These are phyloP conservation scores for Plectrocnemia conspersa DNA, from an alignment of 1,140 invertebrate species.

Conservation along the genomic window DNA sequence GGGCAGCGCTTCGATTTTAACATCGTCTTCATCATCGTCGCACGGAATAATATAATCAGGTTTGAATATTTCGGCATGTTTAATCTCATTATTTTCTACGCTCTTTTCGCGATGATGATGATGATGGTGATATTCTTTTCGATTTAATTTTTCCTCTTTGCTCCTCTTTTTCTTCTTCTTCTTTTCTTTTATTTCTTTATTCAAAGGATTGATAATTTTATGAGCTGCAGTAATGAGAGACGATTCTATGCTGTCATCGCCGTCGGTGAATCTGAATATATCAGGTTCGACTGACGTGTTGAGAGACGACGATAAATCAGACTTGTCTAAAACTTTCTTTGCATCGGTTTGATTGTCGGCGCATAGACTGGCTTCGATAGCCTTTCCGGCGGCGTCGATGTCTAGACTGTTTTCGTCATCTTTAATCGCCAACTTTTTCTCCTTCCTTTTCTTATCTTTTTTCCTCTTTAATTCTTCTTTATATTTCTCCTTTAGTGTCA, in stretches of 20 bases:
- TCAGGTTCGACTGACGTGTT: slow-evolving; percentile 46
- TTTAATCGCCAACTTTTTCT: slow-evolving; percentile 49
- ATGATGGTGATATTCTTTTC: slow-evolving; percentile 64
- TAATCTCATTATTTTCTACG: slow-evolving; percentile 25
- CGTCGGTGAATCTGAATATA: slow-evolving; percentile 56
- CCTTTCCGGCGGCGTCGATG: slow-evolving; percentile 71
- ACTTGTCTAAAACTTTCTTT: slow-evolving; percentile 39
- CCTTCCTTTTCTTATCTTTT: slow-evolving; percentile 69
- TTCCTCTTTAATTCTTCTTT: slow-evolving; percentile 55
- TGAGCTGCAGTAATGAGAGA: slow-evolving; percentile 41
- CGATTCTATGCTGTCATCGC: slow-evolving; percentile 49
- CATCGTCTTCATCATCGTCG: slow-evolving; percentile 36
- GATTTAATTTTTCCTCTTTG: slow-evolving; percentile 67
- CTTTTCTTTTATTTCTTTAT: slow-evolving; percentile 67
- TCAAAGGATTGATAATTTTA: slow-evolving; percentile 45
- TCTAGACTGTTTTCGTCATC: slow-evolving; percentile 76
- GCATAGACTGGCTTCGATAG: slow-evolving; percentile 72
- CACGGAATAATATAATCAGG: slow-evolving; percentile 13
- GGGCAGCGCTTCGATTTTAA: slow-evolving; percentile 38
- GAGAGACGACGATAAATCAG: slow-evolving; percentile 38
- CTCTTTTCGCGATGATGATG: slow-evolving; percentile 46
- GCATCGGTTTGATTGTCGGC: slow-evolving; percentile 50
- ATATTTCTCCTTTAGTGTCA: slow-evolving; percentile 42
- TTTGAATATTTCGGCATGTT: slow-evolving; percentile 13
- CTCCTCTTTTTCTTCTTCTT: slow-evolving; percentile 80